A percentile compares a stretch with the other conserved stretches of the same genome.
phyloP scores from a whole-genome alignment of 2,797 vertebrate genomes.

The Enteromius fasciolatus region DNA sequence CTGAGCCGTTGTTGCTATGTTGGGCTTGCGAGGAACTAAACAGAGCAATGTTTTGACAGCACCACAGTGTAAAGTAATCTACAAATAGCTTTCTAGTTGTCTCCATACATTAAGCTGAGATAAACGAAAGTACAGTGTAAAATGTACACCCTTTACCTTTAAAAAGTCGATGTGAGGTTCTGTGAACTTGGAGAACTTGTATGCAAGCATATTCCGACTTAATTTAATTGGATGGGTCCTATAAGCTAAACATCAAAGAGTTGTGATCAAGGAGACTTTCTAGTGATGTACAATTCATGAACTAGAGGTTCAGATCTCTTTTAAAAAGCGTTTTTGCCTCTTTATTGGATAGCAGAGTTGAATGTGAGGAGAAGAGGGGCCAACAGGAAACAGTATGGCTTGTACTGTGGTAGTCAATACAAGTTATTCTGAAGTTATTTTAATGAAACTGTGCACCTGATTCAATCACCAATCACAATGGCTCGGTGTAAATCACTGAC shows the following conservation, averaged over 20 bases:
- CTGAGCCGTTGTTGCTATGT: conserved; percentile 4
- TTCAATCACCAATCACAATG: not conserved
- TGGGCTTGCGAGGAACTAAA: not conserved
- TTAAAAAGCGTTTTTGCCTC: not conserved
- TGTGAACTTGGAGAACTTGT: conserved; percentile 3
- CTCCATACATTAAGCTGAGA: not conserved
- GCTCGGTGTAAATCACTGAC: not conserved
- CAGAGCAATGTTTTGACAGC: not conserved
- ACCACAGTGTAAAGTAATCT: not conserved
- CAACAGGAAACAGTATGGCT: no score
- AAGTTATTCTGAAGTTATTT: not conserved
- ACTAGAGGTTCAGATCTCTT: not conserved
- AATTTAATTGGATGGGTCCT: conserved; percentile 20
- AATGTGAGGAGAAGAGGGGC: not conserved
- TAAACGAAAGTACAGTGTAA: not conserved
- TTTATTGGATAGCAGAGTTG: not conserved
- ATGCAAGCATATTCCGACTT: conserved; percentile 4
- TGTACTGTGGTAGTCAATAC: not conserved
- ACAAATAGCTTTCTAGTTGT: not conserved
- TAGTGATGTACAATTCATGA: conserved; percentile 34
- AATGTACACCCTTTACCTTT: not conserved
- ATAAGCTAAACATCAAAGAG: conserved; percentile 35
- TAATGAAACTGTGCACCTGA: not conserved
- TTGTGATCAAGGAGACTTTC: conserved; percentile 27
- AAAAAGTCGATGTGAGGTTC: not conserved